phyloP scores from a whole-genome alignment of 1,140 invertebrate species.

The Bombus consobrinus region DNA sequence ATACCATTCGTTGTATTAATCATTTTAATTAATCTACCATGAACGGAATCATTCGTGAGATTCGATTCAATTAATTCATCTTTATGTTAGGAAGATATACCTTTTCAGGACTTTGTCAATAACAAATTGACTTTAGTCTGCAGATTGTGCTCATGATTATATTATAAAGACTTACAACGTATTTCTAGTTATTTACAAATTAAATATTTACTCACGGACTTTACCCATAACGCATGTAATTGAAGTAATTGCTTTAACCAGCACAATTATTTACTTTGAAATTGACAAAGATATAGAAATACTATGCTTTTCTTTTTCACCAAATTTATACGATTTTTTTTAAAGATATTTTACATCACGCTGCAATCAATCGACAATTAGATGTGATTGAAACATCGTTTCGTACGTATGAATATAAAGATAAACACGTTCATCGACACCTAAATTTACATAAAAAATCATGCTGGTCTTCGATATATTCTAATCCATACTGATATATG shows the following conservation, averaged over 20 bases:
- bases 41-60: slow-evolving; percentile 4
- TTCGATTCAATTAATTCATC: neutral
- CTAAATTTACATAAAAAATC: slow-evolving; percentile 56
- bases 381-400: slow-evolving; percentile 38
- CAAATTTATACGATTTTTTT: neutral
- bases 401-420: slow-evolving; percentile 32
- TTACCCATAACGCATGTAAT: slow-evolving; percentile 54
- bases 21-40: slow-evolving; percentile 15
- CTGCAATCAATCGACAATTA: neutral
- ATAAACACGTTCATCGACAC: slow-evolving; percentile 49
- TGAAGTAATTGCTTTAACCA: slow-evolving; percentile 37
- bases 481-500: slow-evolving; percentile 47
- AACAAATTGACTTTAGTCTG: neutral
- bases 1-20: slow-evolving; percentile 48
- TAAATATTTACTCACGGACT: slow-evolving; percentile 51
- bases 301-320: neutral
- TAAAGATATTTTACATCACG: neutral
- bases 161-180: slow-evolving; percentile 13
- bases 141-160: slow-evolving; percentile 19
- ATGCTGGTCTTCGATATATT: slow-evolving; percentile 41
- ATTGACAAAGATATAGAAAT: slow-evolving; percentile 37
- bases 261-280: slow-evolving; percentile 26
- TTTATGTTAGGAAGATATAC: slow-evolving; percentile 16
- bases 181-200: slow-evolving; percentile 50
- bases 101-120: neutral